Base-by-base conservation (phyloP, 2,888 invertebrate species). In the Sminthurinus aureus region DNA sequence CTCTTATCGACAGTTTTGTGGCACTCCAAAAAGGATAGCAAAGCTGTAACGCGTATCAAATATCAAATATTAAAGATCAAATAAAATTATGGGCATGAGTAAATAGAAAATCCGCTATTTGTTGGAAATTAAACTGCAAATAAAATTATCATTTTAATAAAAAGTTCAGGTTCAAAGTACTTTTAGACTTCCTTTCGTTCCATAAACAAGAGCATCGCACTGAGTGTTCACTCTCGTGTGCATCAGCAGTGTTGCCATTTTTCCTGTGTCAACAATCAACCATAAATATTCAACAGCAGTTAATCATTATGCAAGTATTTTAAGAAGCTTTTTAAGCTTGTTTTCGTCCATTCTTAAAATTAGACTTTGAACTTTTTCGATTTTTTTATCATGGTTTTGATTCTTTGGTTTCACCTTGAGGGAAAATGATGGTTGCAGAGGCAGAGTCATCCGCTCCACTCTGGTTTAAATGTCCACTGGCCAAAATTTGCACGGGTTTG, bases 1-100 rank as follows among this genome's bases (percentile, higher is more conserved):
- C 15, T 15, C 15, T 15, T 58, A 58, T 58, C 84, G 93, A 92
- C n/a, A 94, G 90, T 84, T 92, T 92, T 0, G 93, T 93, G 0
- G 95, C 94, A 87, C 94, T 93, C 96, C 96, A 96, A 90, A 96
- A 95, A 82, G 90, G 90, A 74, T 92, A 91, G 0, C 91, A 91
- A 13, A 91, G 86, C 87, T 87, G 52, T 4, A 75, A 50, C 2
- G 9, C 26, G 1, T n/a, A 73, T 26, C 18, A 58, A 11, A 11
- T 26, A 9, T n/a, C 6, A 22, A 69, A 20, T 9, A 22, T 9
- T 6, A 69, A 12, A 9, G 8, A 18, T 12, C 9, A 69, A 20
- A 69, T 69, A 12, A 20, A 9, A 18, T 8, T 9, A 69, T n/a
- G 9, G 12, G 9, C 18, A 52, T 52, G 8, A 11, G 13, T 52